Base-by-base conservation (phyloP, 1,140 invertebrate genomes). In the Drosophila littoralis region DNA sequence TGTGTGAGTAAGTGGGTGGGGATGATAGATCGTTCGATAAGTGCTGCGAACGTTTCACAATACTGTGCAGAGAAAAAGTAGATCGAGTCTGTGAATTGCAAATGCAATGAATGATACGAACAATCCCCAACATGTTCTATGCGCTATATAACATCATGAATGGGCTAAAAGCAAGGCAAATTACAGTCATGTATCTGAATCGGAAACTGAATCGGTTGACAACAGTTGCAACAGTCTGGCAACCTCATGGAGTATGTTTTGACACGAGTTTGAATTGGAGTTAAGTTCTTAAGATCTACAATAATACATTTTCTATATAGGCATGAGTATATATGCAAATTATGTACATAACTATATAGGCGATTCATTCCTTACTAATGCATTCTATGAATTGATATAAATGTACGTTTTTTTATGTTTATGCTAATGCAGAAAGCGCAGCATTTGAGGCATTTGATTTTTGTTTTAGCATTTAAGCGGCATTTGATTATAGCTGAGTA, bases 41-140 rank as follows among this genome's bases (percentile, higher is more conserved):
- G 67, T 68, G 66, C 66, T 60, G 57, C 66, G 52, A 59, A 64
- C 40, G 13, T 45, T 45, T 63, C 59, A 55, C 50, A 55, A 64
- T 63, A 51, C 51, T 63, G 67, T 71, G 69, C 60, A 51, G 45
- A 51, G 43, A 3, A 38, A 13, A 3, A 22, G 15, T n/a, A 12
- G 36, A 55, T 1, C 46, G 22, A 32, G 1, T 32, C 15, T 28
- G 46, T 50, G 46, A 38, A 55, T 55, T 55, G 35, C 35, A 35
- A 55, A 55, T 55, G 52, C 12, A 40, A 40, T 55, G 36, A 17
- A 38, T 28, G 22, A 28, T 28, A 28, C 22, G 4, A 28, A 28
- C 22, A 5, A 28, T 28, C 12, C 38, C 38, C 10, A 40, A 40
- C 3, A 40, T 40, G 9, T n/a, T 40, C 6, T n/a, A 40, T 40